Base-by-base conservation (phyloP, 2,888 invertebrate species). In the Mesorhabditis spiculigera region DNA sequence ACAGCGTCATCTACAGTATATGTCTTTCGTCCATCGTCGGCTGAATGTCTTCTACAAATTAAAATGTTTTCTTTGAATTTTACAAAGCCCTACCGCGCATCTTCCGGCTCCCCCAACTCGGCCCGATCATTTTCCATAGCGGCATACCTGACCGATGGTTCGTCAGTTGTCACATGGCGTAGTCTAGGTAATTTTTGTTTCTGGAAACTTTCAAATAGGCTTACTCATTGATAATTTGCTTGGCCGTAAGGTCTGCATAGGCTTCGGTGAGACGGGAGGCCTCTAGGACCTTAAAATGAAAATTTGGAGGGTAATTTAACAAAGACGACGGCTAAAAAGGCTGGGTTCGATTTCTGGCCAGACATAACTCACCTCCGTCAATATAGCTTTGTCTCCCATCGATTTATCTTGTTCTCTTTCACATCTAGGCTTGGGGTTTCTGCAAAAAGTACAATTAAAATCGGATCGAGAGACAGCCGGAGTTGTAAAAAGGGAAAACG, bases 1-100 rank as follows among this genome's bases (percentile, higher is more conserved):
- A 89, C 88, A 16, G 88, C 88, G 71, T 88, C 87, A 71, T 89
- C 88, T 4, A 89, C 86, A 0, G 88, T 88, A 70, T 79, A 86
- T 41, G 78, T 78, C 68, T 72, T 73, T 43, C 69, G 69, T n/a
- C 65, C 71, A 43, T 75, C 71, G 0, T 75, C 76, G 13, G 75
- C 65, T 50, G 28, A 28, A 28, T 28, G 28, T 28, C 28, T 28
- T 28, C 28, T 28, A 28, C 28, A n/a, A 50, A 13, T 50, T 50
- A 50, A 50, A 13, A 10, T 50, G 50, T 10, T 50, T 50, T 50
- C 8, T 13, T 50, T 50, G 1, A n/a, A 50, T 50, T 50, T 50
- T 50, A 50, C 8, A 13, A 50, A 50, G 0, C n/a, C 58, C 3
- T 63, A 16, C 4, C 63, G 61, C 41, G n/a, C n/a, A 63, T 71